These are phyloP conservation scores for Spisula subtruncata DNA, from an alignment of 2,888 invertebrate genomes.

Conservation along the genomic window DNA sequence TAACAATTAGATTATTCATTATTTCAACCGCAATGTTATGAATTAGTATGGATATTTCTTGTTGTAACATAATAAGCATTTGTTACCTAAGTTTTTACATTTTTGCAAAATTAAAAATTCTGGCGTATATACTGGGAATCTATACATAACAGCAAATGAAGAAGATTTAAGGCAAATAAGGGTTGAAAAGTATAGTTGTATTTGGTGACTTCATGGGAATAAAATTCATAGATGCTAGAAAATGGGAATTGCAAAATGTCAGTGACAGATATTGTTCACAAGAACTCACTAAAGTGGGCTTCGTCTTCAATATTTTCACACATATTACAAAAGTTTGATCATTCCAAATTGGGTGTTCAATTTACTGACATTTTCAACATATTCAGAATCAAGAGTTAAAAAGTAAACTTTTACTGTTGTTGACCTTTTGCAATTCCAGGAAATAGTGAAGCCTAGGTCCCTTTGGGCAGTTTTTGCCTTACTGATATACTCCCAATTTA, in stretches of 20 bases:
- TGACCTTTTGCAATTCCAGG: neutral
- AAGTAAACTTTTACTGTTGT: neutral
- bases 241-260: neutral
- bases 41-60: neutral
- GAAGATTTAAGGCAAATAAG: too few species aligned
- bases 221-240: constrained; percentile 22
- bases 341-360: too few species aligned
- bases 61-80: neutral
- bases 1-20: neutral
- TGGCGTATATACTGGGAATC: neutral
- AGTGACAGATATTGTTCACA: neutral
- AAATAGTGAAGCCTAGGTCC: too few species aligned
- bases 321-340: too few species aligned
- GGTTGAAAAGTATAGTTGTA: too few species aligned
- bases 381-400: too few species aligned
- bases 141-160: neutral
- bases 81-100: neutral
- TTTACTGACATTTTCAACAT: too few species aligned
- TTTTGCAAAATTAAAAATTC: neutral
- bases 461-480: too few species aligned
- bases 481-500: too few species aligned
- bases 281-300: too few species aligned
- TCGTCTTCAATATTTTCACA: too few species aligned
- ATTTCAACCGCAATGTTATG: neutral
- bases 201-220: too few species aligned